These are phyloP conservation scores for Hylia prasina DNA, from an alignment of 2,113 vertebrate species.

Conservation along the genomic window DNA sequence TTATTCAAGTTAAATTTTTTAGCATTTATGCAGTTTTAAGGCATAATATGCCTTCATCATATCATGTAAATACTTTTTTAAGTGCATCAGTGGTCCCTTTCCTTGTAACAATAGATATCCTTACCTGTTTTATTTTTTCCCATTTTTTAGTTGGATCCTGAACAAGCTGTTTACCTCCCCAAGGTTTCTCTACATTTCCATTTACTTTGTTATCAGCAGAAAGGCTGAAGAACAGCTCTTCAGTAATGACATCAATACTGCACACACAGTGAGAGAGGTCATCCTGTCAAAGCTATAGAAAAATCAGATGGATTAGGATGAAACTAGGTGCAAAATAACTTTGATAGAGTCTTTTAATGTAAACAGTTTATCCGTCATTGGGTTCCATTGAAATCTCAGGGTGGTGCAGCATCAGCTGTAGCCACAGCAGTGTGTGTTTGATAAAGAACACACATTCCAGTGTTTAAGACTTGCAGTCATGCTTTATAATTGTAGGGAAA, in stretches of 20 bases:
- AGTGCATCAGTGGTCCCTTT: background rate
- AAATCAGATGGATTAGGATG: constrained; percentile 70
- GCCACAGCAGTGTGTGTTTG: background rate
- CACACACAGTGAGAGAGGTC: constrained; percentile 67
- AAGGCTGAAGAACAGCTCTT: constrained; percentile 61
- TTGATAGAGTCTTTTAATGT: constrained; percentile 69
- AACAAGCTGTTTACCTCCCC: constrained; percentile 70
- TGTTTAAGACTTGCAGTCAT: constrained; percentile 1
- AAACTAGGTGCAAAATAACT: constrained; percentile 69
- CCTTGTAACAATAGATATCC: background rate
- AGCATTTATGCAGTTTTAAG: background rate
- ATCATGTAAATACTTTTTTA: background rate
- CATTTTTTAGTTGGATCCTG: constrained; percentile 18
- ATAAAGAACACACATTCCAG: constrained; percentile 1
- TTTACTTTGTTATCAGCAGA: constrained; percentile 72
- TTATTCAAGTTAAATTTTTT: background rate
- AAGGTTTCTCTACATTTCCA: constrained; percentile 67
- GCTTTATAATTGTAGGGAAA: constrained; percentile 34
- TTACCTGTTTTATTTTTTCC: background rate
- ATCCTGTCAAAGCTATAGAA: constrained; percentile 67
- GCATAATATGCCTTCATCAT: background rate
- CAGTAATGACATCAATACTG: constrained; percentile 66
- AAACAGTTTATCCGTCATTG: constrained; percentile 68
- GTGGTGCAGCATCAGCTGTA: background rate
- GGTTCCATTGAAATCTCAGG: constrained; percentile 49